Conservation (phyloP, 2,797 vertebrate genomes). For the Peromyscus aztecus region DNA sequence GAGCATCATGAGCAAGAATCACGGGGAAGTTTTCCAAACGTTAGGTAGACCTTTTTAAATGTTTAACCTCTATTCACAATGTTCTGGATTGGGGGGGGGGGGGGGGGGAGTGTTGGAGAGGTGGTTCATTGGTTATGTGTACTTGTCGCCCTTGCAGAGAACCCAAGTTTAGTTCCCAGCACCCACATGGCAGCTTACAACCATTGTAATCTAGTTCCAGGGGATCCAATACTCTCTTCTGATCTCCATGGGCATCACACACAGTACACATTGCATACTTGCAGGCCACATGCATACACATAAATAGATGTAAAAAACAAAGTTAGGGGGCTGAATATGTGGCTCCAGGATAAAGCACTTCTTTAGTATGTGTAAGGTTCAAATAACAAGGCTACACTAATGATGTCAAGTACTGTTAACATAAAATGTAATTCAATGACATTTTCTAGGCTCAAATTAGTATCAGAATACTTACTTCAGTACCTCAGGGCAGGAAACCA, state of each 20-base stretch:
- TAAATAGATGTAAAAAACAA: background rate
- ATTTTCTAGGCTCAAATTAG: slow-evolving; percentile 9
- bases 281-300: background rate
- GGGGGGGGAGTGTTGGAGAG: background rate
- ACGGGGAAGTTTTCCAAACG: background rate
- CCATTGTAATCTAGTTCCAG: background rate
- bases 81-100: background rate
- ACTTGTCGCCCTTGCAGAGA: background rate
- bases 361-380: background rate
- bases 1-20: background rate
- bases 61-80: background rate
- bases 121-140: background rate
- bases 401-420: background rate
- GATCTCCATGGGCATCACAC: background rate
- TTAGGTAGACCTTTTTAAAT: background rate
- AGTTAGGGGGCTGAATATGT: background rate
- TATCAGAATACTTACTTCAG: background rate
- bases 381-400: background rate
- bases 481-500: background rate
- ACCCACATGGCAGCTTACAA: background rate
- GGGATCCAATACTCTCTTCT: too few species aligned
- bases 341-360: background rate
- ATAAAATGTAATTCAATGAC: background rate
- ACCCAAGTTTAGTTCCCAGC: background rate
- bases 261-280: background rate